Evolutionary conservation across 2,888 invertebrate genomes (phyloP).

Genomic region (Drosophila antonietae): DNA sequence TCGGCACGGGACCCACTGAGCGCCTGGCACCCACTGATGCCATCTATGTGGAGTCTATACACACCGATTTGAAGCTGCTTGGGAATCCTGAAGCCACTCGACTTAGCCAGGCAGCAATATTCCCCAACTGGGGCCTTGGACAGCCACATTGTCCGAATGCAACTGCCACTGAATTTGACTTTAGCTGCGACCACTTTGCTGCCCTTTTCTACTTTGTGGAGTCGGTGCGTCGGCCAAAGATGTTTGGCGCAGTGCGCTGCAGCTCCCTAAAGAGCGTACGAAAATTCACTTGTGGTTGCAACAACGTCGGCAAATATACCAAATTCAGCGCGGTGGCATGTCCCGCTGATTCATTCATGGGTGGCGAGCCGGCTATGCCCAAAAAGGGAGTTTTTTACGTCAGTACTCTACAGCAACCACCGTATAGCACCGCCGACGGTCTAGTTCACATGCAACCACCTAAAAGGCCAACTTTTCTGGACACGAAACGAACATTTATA

Average conservation of each 20-base stretch:
- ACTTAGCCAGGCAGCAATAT: constrained; percentile 83
- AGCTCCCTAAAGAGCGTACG: constrained; percentile 38
- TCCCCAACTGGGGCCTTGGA: constrained; percentile 82
- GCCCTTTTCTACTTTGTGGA: constrained; percentile 81
- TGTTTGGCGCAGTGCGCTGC: constrained; percentile 76
- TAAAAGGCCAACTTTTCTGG: constrained; percentile 56
- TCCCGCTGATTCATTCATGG: constrained; percentile 72
- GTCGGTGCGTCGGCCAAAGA: constrained; percentile 70
- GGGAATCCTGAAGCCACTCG: constrained; percentile 78
- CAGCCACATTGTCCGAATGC: constrained; percentile 84
- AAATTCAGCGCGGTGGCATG: constrained; percentile 39
- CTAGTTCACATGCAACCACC: constrained; percentile 67
- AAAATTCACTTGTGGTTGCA: constrained; percentile 61
- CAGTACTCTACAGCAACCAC: constrained; percentile 65
- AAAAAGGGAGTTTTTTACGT: constrained; percentile 80
- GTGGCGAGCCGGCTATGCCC: constrained; percentile 80
- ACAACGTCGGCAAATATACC: constrained; percentile 8
- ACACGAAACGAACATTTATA: constrained; percentile 38
- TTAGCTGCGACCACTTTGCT: constrained; percentile 80
- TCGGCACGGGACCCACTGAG: constrained; percentile 52
- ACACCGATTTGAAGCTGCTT: constrained; percentile 79
- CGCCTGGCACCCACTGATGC: constrained; percentile 82
- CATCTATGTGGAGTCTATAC: constrained; percentile 83
- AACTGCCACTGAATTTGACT: constrained; percentile 79
- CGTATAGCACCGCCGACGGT: constrained; percentile 69